These are phyloP conservation scores for Globodera rostochiensis DNA, from an alignment of 1,140 invertebrate genomes.

Conservation along the genomic window DNA sequence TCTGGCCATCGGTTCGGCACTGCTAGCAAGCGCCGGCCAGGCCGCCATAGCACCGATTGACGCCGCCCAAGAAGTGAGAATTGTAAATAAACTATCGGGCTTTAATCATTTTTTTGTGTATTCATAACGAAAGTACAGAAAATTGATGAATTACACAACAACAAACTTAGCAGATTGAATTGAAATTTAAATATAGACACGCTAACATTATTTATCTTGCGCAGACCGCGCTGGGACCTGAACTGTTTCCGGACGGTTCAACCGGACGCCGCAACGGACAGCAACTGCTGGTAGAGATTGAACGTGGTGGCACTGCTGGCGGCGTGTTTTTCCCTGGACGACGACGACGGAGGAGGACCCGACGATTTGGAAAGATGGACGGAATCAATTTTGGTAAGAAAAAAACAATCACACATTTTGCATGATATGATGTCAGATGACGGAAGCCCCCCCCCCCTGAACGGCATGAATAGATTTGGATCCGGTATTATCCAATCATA, in stretches of 20 bases:
- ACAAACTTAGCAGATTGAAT: too few species aligned
- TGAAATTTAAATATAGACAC: too few species aligned
- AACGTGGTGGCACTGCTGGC: background rate
- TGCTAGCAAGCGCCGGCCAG: background rate
- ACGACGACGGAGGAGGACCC: background rate
- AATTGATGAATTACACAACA: too few species aligned
- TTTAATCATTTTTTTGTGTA: background rate
- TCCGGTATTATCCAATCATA: too few species aligned
- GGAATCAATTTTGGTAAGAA: background rate
- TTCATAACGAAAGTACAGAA: background rate
- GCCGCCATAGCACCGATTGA: background rate
- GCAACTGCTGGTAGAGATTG: background rate
- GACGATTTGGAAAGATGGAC: background rate
- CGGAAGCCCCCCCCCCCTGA: too few species aligned
- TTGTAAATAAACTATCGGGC: too few species aligned
- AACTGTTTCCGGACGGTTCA: slow-evolving; percentile 20
- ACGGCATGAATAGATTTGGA: too few species aligned
- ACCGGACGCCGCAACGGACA: background rate
- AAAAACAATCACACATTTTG: too few species aligned
- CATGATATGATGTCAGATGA: too few species aligned
- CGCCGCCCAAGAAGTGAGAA: background rate
- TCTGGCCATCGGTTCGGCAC: background rate
- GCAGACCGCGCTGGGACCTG: slow-evolving; percentile 11
- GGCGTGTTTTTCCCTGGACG: background rate
- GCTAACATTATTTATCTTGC: too few species aligned